Evolutionary conservation across 2,797 vertebrate genomes (phyloP).

Genomic region (Myotis myotis): DNA sequence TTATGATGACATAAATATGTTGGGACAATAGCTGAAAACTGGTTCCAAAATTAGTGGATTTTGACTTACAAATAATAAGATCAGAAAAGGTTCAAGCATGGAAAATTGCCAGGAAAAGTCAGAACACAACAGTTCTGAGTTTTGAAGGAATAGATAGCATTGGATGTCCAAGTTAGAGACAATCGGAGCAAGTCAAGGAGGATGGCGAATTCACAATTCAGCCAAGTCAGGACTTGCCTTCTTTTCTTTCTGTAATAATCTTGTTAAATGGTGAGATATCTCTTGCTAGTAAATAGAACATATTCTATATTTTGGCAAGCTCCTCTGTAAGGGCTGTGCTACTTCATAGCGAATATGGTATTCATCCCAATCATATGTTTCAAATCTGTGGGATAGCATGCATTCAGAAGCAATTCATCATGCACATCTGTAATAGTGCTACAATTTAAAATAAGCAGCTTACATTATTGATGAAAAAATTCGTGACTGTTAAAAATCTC

Average conservation of each 20-base stretch:
- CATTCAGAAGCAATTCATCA: conserved; percentile 75
- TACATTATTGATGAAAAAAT: conserved; percentile 71
- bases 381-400: conserved; percentile 67
- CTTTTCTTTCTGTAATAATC: not conserved
- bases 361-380: conserved; percentile 71
- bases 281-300: not conserved
- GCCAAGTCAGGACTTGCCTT: not conserved
- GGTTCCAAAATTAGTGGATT: not conserved
- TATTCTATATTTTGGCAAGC: not conserved
- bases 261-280: not conserved
- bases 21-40: not conserved
- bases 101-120: not conserved
- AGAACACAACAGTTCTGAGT: not conserved
- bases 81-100: not conserved
- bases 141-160: not conserved
- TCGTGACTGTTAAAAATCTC: conserved; percentile 54
- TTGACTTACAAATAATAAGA: not conserved
- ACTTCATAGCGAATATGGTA: conserved; percentile 72
- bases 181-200: not conserved
- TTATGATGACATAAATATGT: not conserved
- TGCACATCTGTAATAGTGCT: conserved; percentile 71
- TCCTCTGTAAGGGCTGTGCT: conserved; percentile 57
- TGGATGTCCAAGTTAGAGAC: not conserved
- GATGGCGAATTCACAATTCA: not conserved
- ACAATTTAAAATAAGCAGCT: conserved; percentile 66